A percentile compares a stretch with the other conserved stretches of the same genome.
These are phyloP conservation scores for Empis livida DNA, from an alignment of 2,888 invertebrate species.

Conservation along the genomic window DNA sequence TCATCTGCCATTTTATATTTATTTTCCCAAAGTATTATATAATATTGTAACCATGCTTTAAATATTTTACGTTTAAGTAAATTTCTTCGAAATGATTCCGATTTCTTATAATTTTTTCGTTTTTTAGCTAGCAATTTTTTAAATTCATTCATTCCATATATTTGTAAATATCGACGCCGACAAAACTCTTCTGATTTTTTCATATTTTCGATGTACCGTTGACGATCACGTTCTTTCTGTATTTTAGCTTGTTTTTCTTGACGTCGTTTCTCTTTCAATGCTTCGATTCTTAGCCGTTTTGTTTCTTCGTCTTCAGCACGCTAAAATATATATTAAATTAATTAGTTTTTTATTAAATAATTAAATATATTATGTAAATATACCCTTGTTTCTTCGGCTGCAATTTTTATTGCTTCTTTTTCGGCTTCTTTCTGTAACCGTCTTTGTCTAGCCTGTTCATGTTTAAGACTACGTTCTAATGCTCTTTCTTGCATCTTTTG, in stretches of 20 bases:
- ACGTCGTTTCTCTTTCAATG: conserved; percentile 46
- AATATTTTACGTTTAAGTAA: conserved; percentile 40
- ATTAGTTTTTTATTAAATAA: too few species aligned
- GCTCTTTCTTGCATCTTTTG: conserved; percentile 62
- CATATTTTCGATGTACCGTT: conserved; percentile 34
- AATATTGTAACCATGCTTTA: conserved; percentile 41
- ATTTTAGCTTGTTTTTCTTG: conserved; percentile 48
- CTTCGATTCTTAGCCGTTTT: conserved; percentile 43
- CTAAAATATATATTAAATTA: conserved; percentile 17
- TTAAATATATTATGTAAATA: not conserved
- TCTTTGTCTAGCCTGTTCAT: conserved; percentile 33
- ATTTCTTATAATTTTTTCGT: conserved; percentile 33
- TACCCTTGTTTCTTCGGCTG: conserved; percentile 35
- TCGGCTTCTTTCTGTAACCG: conserved; percentile 31
- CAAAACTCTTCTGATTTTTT: conserved; percentile 36
- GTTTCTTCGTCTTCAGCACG: conserved; percentile 44
- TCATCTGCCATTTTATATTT: conserved; percentile 45
- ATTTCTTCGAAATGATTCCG: conserved; percentile 37
- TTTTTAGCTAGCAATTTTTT: conserved; percentile 27
- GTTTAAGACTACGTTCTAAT: conserved; percentile 42
- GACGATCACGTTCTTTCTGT: conserved; percentile 43
- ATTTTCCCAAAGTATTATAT: conserved; percentile 38
- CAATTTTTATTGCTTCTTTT: conserved; percentile 33
- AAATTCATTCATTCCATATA: conserved; percentile 29
- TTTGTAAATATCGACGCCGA: conserved; percentile 27